phyloP scores from a whole-genome alignment of 2,888 invertebrate species.

The Athetis lepigone region DNA sequence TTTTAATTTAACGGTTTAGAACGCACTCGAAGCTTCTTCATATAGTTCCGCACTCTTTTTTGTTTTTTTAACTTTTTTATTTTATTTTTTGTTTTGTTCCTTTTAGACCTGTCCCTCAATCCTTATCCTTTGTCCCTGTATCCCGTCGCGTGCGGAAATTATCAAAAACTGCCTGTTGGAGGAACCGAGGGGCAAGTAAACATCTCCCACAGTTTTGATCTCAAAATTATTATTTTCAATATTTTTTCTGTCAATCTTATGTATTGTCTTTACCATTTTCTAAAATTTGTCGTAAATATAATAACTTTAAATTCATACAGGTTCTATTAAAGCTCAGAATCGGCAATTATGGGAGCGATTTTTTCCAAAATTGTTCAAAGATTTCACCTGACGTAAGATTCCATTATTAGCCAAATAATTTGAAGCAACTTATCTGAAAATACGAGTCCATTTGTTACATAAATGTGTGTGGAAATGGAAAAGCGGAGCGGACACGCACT shows the following conservation, averaged over 20 bases:
- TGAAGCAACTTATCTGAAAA: conserved; percentile 43
- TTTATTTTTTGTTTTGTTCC: conserved; percentile 65
- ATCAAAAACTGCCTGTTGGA: conserved; percentile 39
- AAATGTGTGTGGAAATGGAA: conserved; percentile 72
- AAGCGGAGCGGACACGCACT: conserved; percentile 84
- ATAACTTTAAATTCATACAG: conserved; percentile 5
- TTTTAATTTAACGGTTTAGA: conserved; percentile 39
- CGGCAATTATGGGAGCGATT: conserved; percentile 15
- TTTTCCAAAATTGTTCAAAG: background rate
- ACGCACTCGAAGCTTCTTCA: conserved; percentile 63
- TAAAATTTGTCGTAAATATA: conserved; percentile 14
- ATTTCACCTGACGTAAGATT: background rate
- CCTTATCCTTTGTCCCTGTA: conserved; percentile 62
- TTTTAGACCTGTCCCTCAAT: conserved; percentile 60
- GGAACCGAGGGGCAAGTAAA: conserved; percentile 34
- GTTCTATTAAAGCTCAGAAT: conserved; percentile 22
- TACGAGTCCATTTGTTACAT: conserved; percentile 64
- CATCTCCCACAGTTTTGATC: conserved; percentile 26
- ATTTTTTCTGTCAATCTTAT: conserved; percentile 19
- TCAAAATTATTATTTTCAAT: conserved; percentile 25
- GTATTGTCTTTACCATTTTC: conserved; percentile 17
- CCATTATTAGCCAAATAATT: conserved; percentile 19
- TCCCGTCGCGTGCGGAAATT: conserved; percentile 70
- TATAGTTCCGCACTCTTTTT: conserved; percentile 72
- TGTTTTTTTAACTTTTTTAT: conserved; percentile 61